Conservation (phyloP, 2,888 invertebrate genomes). For the Tiphia femorata region DNA sequence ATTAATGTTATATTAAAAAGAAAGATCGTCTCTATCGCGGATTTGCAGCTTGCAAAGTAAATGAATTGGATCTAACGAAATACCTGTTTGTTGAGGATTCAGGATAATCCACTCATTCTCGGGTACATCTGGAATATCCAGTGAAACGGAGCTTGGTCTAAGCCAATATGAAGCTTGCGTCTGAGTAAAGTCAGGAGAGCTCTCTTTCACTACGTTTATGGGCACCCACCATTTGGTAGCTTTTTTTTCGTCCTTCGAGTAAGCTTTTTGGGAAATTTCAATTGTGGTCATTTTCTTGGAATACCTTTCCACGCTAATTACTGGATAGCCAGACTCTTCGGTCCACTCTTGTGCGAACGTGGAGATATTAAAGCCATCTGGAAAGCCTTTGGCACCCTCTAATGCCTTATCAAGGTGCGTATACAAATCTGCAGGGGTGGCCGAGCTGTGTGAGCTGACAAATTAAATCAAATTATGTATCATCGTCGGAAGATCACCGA, state of each 20-base stretch:
- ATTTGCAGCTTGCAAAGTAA: no score
- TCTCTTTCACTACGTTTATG: conserved; percentile 47
- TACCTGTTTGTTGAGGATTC: conserved; percentile 74
- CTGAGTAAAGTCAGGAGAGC: conserved; percentile 66
- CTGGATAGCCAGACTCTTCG: conserved; percentile 76
- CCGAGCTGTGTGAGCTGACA: conserved; percentile 53
- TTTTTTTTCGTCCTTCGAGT: conserved; percentile 7
- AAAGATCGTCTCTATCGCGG: no score
- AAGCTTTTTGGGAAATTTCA: conserved; percentile 68
- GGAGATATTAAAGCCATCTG: not conserved
- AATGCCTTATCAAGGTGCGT: conserved; percentile 36
- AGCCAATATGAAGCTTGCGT: conserved; percentile 73
- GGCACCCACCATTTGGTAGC: conserved; percentile 56
- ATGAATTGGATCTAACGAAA: no score
- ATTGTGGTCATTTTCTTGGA: conserved; percentile 60
- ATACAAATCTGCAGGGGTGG: conserved; percentile 71
- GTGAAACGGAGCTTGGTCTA: conserved; percentile 37
- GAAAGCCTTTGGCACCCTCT: no score
- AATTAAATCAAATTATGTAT: conserved; percentile 4
- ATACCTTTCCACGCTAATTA: conserved; percentile 70
- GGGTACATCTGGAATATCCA: conserved; percentile 38
- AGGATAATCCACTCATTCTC: conserved; percentile 73
- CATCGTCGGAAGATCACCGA: not conserved
- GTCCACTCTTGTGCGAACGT: conserved; percentile 72
- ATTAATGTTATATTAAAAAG: no score